Conservation (phyloP, 2,797 vertebrate genomes). For the Centropyge bicolor region DNA sequence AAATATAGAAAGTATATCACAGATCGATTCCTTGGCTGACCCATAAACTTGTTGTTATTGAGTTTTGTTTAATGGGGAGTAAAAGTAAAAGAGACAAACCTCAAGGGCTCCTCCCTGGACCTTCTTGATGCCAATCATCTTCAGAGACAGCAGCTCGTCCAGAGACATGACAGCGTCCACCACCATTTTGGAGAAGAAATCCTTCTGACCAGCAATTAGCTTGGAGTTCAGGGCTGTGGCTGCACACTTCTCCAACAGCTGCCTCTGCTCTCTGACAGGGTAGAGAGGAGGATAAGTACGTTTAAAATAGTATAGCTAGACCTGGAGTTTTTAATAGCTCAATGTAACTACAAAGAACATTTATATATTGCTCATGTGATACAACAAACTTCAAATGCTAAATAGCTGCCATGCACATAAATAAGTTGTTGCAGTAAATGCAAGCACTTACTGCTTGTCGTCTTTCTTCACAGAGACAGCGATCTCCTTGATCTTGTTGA, state of each 20-base stretch:
- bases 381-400: neutral
- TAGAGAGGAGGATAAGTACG: rapidly evolving
- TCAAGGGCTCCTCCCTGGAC: conserved; percentile 96
- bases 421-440: neutral
- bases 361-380: neutral
- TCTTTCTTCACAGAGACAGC: conserved; percentile 93
- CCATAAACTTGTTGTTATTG: neutral
- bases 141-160: conserved; percentile 94
- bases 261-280: conserved; percentile 87
- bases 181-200: conserved; percentile 95
- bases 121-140: conserved; percentile 99
- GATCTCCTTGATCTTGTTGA: conserved; percentile 93
- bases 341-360: neutral
- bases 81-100: conserved; percentile 78
- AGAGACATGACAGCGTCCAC: conserved; percentile 96
- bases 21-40: neutral
- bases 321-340: neutral
- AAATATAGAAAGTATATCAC: neutral
- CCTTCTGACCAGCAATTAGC: conserved; percentile 94
- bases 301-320: neutral
- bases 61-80: neutral
- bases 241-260: conserved; percentile 94
- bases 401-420: neutral
- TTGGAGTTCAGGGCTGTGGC: conserved; percentile 98
- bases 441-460: conserved; percentile 90